A percentile compares a stretch with the other conserved stretches of the same genome.
phyloP scores from a whole-genome alignment of 2,113 vertebrate species.

The Alligator sinensis region DNA sequence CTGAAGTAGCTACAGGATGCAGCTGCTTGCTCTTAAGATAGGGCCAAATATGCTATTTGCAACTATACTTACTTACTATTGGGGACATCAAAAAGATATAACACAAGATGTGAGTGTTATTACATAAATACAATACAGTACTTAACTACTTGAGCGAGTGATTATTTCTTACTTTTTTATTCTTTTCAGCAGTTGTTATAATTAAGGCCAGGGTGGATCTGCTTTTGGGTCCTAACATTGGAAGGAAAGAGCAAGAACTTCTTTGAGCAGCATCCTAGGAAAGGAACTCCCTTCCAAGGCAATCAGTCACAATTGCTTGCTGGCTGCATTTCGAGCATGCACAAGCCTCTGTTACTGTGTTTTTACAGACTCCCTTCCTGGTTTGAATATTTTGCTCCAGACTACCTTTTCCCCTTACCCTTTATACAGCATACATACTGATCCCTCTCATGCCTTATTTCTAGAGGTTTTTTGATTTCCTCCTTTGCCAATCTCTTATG shows the following conservation, averaged over 20 bases:
- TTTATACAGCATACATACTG: background rate
- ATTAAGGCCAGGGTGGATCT: slow-evolving; percentile 17
- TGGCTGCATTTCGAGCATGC: slow-evolving; percentile 26
- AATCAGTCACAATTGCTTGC: slow-evolving; percentile 23
- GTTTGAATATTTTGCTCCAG: background rate
- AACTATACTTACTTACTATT: background rate
- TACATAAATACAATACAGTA: background rate
- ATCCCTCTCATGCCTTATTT: background rate
- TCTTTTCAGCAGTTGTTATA: background rate
- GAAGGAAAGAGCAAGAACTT: slow-evolving; percentile 36
- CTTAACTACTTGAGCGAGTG: slow-evolving; percentile 18
- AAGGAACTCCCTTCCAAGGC: background rate
- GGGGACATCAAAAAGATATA: background rate
- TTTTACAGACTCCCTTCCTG: background rate
- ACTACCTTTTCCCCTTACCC: background rate
- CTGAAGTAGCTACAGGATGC: background rate
- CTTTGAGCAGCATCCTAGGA: slow-evolving; percentile 28
- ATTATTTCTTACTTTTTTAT: background rate
- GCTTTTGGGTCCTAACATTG: slow-evolving; percentile 17
- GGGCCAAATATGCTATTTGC: background rate
- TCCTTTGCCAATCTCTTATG: background rate
- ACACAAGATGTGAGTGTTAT: too few species aligned
- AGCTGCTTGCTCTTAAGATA: background rate
- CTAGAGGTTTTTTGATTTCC: background rate
- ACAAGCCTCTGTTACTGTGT: background rate